phyloP scores from a whole-genome alignment of 1,140 invertebrate species.

The Papilio helenus region DNA sequence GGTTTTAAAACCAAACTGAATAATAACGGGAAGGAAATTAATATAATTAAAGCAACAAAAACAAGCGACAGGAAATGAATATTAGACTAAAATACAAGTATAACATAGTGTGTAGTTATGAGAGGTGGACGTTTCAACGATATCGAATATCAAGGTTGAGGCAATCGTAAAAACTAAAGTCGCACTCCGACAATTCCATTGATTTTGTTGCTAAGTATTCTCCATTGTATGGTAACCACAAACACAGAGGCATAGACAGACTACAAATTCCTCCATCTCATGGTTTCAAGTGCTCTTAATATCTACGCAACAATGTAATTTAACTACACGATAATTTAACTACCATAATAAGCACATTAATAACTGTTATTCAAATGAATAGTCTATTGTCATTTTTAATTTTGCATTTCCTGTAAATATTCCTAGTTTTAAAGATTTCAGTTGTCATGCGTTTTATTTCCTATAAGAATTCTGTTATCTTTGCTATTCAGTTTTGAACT shows the following conservation, averaged over 20 bases:
- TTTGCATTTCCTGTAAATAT: background rate
- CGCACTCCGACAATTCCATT: conserved; percentile 42
- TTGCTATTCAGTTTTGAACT: no score
- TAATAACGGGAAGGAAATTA: conserved; percentile 13
- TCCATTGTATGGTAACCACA: conserved; percentile 42
- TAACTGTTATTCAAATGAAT: background rate
- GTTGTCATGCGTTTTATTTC: no score
- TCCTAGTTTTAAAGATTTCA: background rate
- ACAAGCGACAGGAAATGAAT: conserved; percentile 16
- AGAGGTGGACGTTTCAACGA: conserved; percentile 15
- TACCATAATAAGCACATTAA: background rate
- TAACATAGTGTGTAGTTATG: conserved; percentile 5
- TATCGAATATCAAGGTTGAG: conserved; percentile 39
- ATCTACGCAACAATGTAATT: no score
- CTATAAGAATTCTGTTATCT: no score
- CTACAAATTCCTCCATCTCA: no score
- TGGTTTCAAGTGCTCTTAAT: no score
- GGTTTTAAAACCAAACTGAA: background rate
- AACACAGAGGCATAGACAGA: background rate
- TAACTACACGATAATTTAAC: background rate
- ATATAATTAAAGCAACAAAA: conserved; percentile 7
- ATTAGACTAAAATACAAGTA: background rate
- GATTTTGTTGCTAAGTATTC: conserved; percentile 52
- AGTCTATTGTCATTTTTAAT: background rate
- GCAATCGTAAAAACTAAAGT: conserved; percentile 35